phyloP scores from a whole-genome alignment of 2,113 vertebrate species.

The Symphodus melops region DNA sequence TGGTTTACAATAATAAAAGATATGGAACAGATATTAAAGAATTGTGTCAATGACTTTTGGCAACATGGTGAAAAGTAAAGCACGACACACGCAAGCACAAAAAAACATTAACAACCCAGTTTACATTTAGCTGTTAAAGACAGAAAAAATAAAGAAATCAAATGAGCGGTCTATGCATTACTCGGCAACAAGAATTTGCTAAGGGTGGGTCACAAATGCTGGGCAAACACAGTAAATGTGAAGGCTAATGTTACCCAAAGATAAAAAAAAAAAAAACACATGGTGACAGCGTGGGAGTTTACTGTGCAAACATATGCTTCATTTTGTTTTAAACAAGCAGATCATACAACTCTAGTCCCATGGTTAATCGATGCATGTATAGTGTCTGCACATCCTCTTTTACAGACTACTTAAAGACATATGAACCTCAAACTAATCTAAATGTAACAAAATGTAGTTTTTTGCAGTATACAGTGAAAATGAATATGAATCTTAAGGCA shows the following conservation, averaged over 20 bases:
- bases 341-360: neutral
- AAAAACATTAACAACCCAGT: too few species aligned
- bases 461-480: neutral
- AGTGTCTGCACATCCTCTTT: neutral
- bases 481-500: too few species aligned
- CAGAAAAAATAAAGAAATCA: neutral
- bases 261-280: slow-evolving; percentile 5
- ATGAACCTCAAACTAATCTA: neutral
- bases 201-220: neutral
- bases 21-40: neutral
- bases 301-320: neutral
- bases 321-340: neutral
- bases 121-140: neutral
- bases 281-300: neutral
- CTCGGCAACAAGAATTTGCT: neutral
- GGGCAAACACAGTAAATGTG: slow-evolving; percentile 6
- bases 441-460: too few species aligned
- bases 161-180: neutral
- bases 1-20: neutral
- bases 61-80: too few species aligned
- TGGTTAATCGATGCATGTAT: neutral
- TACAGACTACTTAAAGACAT: neutral
- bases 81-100: too few species aligned
- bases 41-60: neutral
- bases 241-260: neutral